Evolutionary conservation across 1,140 invertebrate genomes (phyloP).

Genomic region (Trachymyrmex septentrionalis): DNA sequence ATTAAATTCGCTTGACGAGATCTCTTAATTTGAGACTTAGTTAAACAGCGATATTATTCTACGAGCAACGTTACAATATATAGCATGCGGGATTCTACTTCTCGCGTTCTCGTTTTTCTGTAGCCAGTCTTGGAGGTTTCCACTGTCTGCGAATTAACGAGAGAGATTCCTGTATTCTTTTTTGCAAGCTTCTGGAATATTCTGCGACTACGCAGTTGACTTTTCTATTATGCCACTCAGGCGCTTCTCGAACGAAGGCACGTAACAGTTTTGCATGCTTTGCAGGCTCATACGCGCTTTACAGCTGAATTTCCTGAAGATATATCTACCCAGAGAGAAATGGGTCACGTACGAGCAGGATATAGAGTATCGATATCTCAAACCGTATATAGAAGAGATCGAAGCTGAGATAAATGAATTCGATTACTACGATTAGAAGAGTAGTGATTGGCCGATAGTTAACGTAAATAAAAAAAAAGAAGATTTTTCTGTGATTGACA

Average conservation of each 20-base stretch:
- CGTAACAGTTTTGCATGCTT: constrained; percentile 30
- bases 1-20: constrained; percentile 38
- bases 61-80: constrained; percentile 17
- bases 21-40: constrained; percentile 42
- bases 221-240: constrained; percentile 29
- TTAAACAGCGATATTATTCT: neutral
- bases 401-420: constrained; percentile 68
- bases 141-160: neutral
- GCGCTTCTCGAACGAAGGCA: constrained; percentile 17
- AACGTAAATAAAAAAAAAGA: constrained; percentile 6
- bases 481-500: neutral
- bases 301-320: constrained; percentile 64
- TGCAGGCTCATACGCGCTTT: constrained; percentile 63
- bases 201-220: neutral
- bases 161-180: neutral
- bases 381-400: constrained; percentile 59
- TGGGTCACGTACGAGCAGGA: constrained; percentile 75
- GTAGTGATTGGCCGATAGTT: constrained; percentile 24
- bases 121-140: neutral
- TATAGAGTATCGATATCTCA: constrained; percentile 65
- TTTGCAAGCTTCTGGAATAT: neutral
- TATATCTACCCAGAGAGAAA: constrained; percentile 65
- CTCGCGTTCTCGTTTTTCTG: neutral
- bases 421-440: constrained; percentile 61
- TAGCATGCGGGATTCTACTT: neutral